Evolutionary conservation across 2,113 vertebrate genomes (phyloP), one percentile per base, ranked within the genome.

Genomic region (Bucco capensis): DNA sequence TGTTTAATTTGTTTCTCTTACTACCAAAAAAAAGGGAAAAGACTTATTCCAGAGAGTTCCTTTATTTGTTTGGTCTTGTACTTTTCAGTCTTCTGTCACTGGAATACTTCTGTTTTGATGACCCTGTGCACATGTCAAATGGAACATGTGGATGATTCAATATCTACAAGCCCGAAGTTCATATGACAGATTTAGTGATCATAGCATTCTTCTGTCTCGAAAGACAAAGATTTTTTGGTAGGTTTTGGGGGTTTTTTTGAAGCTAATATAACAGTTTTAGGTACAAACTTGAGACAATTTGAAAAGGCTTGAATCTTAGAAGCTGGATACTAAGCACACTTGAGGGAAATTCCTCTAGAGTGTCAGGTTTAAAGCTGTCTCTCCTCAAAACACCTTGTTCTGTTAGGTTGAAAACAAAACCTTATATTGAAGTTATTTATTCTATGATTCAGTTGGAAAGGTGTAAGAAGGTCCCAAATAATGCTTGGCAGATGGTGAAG

Each of bases 261-360:
- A 19, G 1, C 13, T 78, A 13, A 30, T 12, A 30, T 12, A 82
- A 1, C 5, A 24, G 10, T 54, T 64, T 82, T 42, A 14, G 2
- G 4, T 60, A 8, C 2, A 75, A 85, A 60, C 38, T 56, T 72
- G 16, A 64, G 13, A 67, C 3, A 37, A 54, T 21, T 4, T 56
- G 19, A 77, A 89, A 72, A 51, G 3, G 24, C 1, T 56, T 49
- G 10, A 24, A 75, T 92, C 22, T 89, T 57, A 64, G 66, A 72
- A 56, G 5, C 12, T 72, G 38, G 2, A 28, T 19, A 35, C 5
- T 21, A 3, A 82, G 7, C 23, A 35, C 1, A 2, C 17, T 54
- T 1, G 0, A 70, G 21, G 3, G 3, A 6, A 64, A 10, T 19
- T 7, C 8, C 8, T 51, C 8, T 25, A 31, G 4, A 24, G 9